Percentiles rank a stretch among this genome's conserved stretches.
phyloP scores from a whole-genome alignment of 1,140 invertebrate species.

The Ceratosolen solmsi region DNA sequence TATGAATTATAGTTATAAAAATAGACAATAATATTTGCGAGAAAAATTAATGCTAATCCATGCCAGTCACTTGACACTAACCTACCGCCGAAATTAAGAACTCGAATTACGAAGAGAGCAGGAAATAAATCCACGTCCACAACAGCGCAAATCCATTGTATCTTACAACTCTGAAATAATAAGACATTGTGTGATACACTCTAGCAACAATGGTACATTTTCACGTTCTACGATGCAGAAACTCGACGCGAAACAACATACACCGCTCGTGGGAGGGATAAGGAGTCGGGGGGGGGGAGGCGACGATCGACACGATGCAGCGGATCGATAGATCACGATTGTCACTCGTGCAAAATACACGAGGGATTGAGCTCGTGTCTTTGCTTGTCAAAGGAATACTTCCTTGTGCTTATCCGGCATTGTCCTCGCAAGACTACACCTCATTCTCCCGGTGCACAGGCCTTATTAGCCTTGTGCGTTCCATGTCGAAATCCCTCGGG shows the following conservation, averaged over 20 bases:
- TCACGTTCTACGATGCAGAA: not conserved
- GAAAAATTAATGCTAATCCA: too few relatives aligned
- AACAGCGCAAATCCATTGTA: not conserved
- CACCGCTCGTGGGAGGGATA: not conserved
- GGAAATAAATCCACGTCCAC: not conserved
- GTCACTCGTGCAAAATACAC: not conserved
- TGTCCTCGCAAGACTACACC: too few relatives aligned
- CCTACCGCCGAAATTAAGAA: too few relatives aligned
- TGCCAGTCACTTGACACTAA: too few relatives aligned
- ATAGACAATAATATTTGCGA: too few relatives aligned
- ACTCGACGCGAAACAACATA: not conserved
- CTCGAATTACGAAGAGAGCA: too few relatives aligned
- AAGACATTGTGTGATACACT: not conserved
- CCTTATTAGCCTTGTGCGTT: not conserved
- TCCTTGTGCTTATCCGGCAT: too few relatives aligned
- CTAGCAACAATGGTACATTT: not conserved
- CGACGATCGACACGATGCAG: conserved; percentile 30
- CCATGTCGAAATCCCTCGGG: not conserved
- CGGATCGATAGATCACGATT: conserved; percentile 44
- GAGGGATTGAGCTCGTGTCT: not conserved
- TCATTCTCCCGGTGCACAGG: not conserved
- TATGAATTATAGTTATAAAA: too few relatives aligned
- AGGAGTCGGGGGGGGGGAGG: not conserved
- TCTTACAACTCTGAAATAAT: not conserved
- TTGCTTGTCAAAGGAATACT: not conserved